Percentiles rank a stretch among this genome's conserved stretches.
Evolutionary conservation across 2,113 vertebrate genomes (phyloP).

Genomic region (Lampris incognitus): DNA sequence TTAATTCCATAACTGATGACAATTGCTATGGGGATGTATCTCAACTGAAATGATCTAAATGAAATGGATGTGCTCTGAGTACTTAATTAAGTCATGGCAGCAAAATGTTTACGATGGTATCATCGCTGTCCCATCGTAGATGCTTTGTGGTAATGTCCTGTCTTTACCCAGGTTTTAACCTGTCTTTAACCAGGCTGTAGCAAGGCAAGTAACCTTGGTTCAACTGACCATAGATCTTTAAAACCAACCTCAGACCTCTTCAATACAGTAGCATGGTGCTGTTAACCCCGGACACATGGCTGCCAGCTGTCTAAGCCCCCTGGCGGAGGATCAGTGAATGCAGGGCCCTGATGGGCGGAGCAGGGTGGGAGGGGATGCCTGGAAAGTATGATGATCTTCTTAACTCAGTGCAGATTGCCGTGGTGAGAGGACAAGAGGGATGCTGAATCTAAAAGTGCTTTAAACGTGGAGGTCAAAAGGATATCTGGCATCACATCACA

Average conservation of each 20-base stretch:
- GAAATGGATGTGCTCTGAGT: too few species aligned
- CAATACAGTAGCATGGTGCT: constrained; percentile 86
- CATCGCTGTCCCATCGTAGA: too few species aligned
- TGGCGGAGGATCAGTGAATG: constrained; percentile 78
- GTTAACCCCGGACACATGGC: constrained; percentile 83
- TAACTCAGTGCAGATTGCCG: constrained; percentile 74
- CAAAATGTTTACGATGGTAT: too few species aligned
- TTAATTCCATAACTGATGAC: too few species aligned
- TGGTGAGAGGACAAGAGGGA: constrained; percentile 40
- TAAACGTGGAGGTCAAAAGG: constrained; percentile 33
- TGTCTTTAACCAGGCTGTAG: too few species aligned
- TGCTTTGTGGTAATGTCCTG: too few species aligned
- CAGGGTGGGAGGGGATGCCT: constrained; percentile 52
- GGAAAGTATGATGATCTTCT: constrained; percentile 81
- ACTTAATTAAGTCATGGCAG: too few species aligned
- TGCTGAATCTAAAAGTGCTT: constrained; percentile 45
- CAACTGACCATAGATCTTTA: constrained; percentile 85
- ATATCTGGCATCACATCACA: constrained; percentile 33
- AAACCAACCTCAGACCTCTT: constrained; percentile 86
- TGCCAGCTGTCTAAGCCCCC: constrained; percentile 82
- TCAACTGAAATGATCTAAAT: too few species aligned
- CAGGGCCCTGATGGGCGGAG: constrained; percentile 74
- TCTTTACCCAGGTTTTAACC: too few species aligned
- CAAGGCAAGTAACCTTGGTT: constrained; percentile 60
- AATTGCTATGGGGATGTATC: too few species aligned